Evolutionary conservation across 2,888 invertebrate species (phyloP), one percentile per base, ranked within the genome.

Genomic region (Nezara viridula): DNA sequence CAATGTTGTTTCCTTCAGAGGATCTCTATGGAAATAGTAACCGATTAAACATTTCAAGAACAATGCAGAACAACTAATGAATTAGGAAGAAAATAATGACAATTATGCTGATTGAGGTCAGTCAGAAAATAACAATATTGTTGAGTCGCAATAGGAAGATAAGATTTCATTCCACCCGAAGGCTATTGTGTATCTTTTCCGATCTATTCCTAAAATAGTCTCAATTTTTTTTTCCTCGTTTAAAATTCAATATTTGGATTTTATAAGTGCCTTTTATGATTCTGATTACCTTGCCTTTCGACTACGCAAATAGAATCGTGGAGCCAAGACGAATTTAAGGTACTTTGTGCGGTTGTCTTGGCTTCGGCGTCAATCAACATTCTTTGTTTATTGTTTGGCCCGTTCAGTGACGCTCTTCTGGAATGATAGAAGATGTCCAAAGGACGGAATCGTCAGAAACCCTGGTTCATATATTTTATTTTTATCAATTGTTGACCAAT

Each of bases 351-450:
- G 66, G 6, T 7, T 21, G 7, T 37, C 6, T 32, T 3, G 32
- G 6, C 66, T 60, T 24, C 44, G 32, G 14, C 44, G 44, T 81
- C 81, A 81, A 47, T 44, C 24, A 40, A 37, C 21, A 21, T 47
- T 44, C 81, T 81, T 81, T 81, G 81, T 81, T 81, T 44, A n/a
- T 81, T 81, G 81, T 81, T 44, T 81, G 44, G 12, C 81, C n/a
- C 44, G 14, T 81, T 40, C 21, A 81, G 81, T 81, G 81, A 81
- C 81, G 81, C n/a, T 81, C 14, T 24, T 40, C 81, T n/a, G 2
- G 14, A 10, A 19, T 40, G 81, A 81, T 47, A 47, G 21, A 0
- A 21, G 32, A 2, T 73, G 37, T 73, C 66, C 10, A 73, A 37
- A 37, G 32, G 9, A 19, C 66, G 6, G 37, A 73, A 37, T 24